Evolutionary conservation across 2,797 vertebrate species (phyloP).

Genomic region (Parauchenoglanis ngamensis): DNA sequence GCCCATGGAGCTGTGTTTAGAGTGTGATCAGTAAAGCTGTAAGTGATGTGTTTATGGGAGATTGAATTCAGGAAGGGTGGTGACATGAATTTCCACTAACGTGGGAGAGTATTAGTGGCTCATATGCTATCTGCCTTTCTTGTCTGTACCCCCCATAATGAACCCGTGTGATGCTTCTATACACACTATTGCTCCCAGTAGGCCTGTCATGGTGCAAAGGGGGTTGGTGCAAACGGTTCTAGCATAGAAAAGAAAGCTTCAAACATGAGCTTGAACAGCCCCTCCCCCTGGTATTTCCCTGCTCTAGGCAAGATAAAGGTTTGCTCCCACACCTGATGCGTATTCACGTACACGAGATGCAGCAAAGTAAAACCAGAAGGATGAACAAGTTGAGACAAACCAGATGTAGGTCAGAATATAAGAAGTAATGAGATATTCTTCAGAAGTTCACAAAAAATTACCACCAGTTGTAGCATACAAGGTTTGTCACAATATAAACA

Average conservation of each 20-base stretch:
- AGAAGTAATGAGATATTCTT: not conserved
- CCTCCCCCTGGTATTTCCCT: not conserved
- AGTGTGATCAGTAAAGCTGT: slow-evolving; percentile 52
- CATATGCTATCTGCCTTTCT: slow-evolving; percentile 72
- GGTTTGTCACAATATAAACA: not conserved
- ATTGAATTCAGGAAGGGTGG: slow-evolving; percentile 71
- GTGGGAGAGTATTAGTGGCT: slow-evolving; percentile 61
- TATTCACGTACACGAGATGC: not conserved
- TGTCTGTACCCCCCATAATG: slow-evolving; percentile 52
- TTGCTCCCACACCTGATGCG: not conserved
- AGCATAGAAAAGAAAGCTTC: not conserved
- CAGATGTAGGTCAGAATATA: not conserved
- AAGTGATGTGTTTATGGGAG: slow-evolving; percentile 67
- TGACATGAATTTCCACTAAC: slow-evolving; percentile 70
- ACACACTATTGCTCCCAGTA: not conserved
- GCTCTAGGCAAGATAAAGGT: not conserved
- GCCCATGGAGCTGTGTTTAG: slow-evolving; percentile 61
- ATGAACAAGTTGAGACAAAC: not conserved
- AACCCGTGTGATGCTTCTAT: not conserved
- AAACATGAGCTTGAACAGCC: not conserved
- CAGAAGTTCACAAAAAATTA: not conserved
- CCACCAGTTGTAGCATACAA: not conserved
- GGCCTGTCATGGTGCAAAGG: not conserved
- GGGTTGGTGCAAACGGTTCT: slow-evolving; percentile 7
- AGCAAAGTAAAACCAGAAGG: not conserved